Conservation (phyloP, 1,140 invertebrate genomes). For the Cephus cinctus region DNA sequence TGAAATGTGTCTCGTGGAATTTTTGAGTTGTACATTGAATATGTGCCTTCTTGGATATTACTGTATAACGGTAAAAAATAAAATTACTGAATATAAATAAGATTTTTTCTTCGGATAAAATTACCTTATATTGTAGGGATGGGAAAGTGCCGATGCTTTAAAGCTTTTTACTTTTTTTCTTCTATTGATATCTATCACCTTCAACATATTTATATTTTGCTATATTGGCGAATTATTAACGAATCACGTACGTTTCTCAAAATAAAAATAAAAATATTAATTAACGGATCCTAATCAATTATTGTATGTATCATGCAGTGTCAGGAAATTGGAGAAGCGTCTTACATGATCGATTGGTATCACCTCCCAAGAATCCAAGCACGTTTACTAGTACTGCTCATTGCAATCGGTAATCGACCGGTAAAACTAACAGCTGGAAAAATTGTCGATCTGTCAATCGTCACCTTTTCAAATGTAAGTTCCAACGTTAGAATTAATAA, state of each 20-base stretch:
- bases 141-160: conserved; percentile 16
- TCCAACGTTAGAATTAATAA: too few species aligned
- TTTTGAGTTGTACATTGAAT: too few species aligned
- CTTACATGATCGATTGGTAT: not conserved
- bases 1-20: too few species aligned
- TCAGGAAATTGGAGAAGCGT: not conserved
- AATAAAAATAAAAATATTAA: too few species aligned
- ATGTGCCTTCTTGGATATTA: too few species aligned
- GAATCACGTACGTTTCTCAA: conserved; percentile 24
- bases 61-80: too few species aligned
- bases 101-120: too few species aligned
- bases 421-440: conserved; percentile 5
- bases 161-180: conserved; percentile 13
- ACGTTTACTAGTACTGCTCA: too few species aligned
- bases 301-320: too few species aligned
- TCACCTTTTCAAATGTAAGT: not conserved
- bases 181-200: not conserved
- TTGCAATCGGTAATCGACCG: too few species aligned
- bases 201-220: conserved; percentile 23
- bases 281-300: too few species aligned
- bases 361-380: not conserved
- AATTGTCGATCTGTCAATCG: not conserved
- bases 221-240: conserved; percentile 31
- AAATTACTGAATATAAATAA: too few species aligned
- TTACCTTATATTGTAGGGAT: conserved; percentile 12